Evolutionary conservation across 2,888 invertebrate genomes (phyloP), one percentile per base, ranked within the genome.

Genomic region (Tetanocera ferruginea): DNA sequence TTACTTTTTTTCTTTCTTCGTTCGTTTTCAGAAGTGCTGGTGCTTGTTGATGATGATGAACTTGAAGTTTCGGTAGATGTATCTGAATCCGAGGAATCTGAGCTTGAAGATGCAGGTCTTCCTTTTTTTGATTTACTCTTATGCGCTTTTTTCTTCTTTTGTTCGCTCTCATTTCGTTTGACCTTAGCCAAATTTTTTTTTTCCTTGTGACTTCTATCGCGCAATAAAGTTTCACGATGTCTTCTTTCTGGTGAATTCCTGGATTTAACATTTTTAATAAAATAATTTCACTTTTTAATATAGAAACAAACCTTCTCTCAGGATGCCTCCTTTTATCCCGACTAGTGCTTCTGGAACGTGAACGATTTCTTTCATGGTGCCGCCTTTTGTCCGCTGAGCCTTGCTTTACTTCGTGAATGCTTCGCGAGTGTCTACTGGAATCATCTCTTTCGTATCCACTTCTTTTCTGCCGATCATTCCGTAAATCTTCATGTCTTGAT

Each of bases 1-100:
- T 78, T 81, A 81, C 49, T 80, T 28, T 83, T 86, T 3, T 80
- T 82, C 52, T 85, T 87, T 23, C 80, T 85, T 11, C 81, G 82
- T 17, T 85, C 81, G 3, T 81, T 76, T 23, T 86, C 84, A 0
- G 85, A 84, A 0, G 84, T 80, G 5, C 80, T 82, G 6, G 79
- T 77, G 1, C 76, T 78, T 2, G 74, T 79, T 51, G 82, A 78
- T 49, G 78, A 77, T 0, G 81, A 78, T 49, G 76, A 76, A 52
- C 76, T 78, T 6, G 76, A 76, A 23, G 73, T 76, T 49, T 79
- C 81, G 1, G 82, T 82, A 2, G 77, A 73, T 5, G 78, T 67
- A 0, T 78, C 76, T 37, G 66, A 79, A 0, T 77, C 73, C 0
- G 81, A 78, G 8, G 79, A 74, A 31, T 66, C 72, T 55, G 60